These are phyloP conservation scores for Cyrtodaria siliqua DNA, from an alignment of 2,888 invertebrate species.

Conservation along the genomic window DNA sequence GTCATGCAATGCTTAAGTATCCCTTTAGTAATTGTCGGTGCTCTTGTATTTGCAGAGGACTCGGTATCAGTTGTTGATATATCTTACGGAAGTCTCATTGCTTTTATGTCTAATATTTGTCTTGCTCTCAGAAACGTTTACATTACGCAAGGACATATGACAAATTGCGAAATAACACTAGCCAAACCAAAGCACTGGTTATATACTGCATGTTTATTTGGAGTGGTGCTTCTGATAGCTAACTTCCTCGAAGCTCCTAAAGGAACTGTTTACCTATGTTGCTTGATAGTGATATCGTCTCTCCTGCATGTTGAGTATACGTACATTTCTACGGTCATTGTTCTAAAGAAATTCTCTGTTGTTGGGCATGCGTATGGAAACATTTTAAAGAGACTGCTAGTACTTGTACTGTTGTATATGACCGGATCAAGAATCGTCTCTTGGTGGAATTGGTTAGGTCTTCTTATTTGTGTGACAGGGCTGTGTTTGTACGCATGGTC, in stretches of 20 bases:
- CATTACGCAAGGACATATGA: slow-evolving; percentile 48
- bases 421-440: slow-evolving; percentile 47
- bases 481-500: slow-evolving; percentile 10
- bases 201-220: no score
- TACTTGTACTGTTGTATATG: slow-evolving; percentile 57
- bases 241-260: no score
- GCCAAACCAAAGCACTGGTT: background rate
- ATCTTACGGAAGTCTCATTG: slow-evolving; percentile 50
- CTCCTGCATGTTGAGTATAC: slow-evolving; percentile 66
- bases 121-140: slow-evolving; percentile 63
- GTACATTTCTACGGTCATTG: slow-evolving; percentile 59
- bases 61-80: slow-evolving; percentile 16
- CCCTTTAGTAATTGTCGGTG: slow-evolving; percentile 59
- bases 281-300: slow-evolving; percentile 29
- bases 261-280: no score
- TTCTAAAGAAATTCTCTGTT: slow-evolving; percentile 58
- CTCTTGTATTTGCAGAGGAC: slow-evolving; percentile 55
- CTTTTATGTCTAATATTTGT: slow-evolving; percentile 64
- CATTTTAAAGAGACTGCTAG: slow-evolving; percentile 63
- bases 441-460: slow-evolving; percentile 35
- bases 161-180: background rate
- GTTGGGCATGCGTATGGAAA: slow-evolving; percentile 67
- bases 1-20: slow-evolving; percentile 40
- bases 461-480: slow-evolving; percentile 28
- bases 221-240: no score